Conservation (phyloP, 1,140 invertebrate genomes). For the Drosophila paulistorum region DNA sequence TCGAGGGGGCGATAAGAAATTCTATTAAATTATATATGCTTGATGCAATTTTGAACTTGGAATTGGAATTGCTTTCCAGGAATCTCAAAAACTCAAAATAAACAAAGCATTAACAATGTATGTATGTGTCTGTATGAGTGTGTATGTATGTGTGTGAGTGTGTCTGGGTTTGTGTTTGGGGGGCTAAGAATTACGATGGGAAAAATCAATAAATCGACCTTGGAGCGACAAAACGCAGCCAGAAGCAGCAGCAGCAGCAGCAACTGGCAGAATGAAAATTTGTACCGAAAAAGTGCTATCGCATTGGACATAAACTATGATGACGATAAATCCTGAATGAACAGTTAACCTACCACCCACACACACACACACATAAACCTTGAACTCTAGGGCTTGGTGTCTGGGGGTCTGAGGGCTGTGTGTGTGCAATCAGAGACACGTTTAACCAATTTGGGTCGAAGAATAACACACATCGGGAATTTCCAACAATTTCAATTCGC, state of each 20-base stretch:
- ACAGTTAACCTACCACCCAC: conserved; percentile 35
- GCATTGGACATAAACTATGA: conserved; percentile 49
- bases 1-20: not conserved
- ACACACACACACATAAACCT: conserved; percentile 63
- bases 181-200: conserved; percentile 30
- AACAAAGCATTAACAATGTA: conserved; percentile 6
- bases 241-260: conserved; percentile 32
- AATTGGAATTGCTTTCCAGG: conserved; percentile 47
- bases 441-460: conserved; percentile 58
- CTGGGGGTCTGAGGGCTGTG: conserved; percentile 41
- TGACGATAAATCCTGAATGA: conserved; percentile 59
- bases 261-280: conserved; percentile 25
- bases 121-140: not conserved
- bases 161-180: conserved; percentile 12
- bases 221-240: conserved; percentile 40
- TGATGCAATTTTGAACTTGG: conserved; percentile 24
- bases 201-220: conserved; percentile 83
- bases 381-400: conserved; percentile 59
- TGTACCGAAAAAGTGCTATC: conserved; percentile 22
- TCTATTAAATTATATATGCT: conserved; percentile 24
- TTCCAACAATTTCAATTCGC: conserved; percentile 64
- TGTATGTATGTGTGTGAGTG: conserved; percentile 18
- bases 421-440: conserved; percentile 56
- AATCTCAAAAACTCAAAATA: conserved; percentile 25
- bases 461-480: conserved; percentile 50